Evolutionary conservation across 2,113 vertebrate species (phyloP).

Genomic region (Hypomesus transpacificus): DNA sequence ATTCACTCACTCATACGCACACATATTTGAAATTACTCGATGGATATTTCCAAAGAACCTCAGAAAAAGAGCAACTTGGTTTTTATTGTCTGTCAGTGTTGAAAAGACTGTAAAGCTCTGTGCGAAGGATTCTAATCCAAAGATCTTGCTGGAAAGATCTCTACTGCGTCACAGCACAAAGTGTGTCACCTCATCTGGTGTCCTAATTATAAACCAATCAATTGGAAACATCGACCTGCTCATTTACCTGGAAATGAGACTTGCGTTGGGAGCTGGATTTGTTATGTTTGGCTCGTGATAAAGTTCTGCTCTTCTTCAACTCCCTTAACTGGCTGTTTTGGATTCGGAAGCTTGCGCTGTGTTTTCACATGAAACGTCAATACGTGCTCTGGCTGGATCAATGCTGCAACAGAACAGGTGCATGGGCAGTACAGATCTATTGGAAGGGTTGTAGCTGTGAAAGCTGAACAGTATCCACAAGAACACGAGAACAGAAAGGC

Average conservation of each 20-base stretch:
- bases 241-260: background rate
- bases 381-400: background rate
- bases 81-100: conserved; percentile 65
- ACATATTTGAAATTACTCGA: no score
- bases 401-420: background rate
- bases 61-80: conserved; percentile 47
- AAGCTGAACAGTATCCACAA: no score
- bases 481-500: no score
- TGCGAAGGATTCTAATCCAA: no score
- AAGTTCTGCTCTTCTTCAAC: background rate
- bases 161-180: background rate
- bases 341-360: background rate
- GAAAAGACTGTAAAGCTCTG: conserved; percentile 40
- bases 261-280: background rate
- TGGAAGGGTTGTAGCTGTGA: no score
- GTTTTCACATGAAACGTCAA: background rate
- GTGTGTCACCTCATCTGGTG: background rate
- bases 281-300: background rate
- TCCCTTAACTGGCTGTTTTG: background rate
- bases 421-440: no score
- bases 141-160: no score
- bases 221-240: no score
- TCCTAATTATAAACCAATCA: no score
- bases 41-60: conserved; percentile 41
- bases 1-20: conserved; percentile 1